phyloP scores from a whole-genome alignment of 1,140 invertebrate genomes.

The Drosophila sp. region DNA sequence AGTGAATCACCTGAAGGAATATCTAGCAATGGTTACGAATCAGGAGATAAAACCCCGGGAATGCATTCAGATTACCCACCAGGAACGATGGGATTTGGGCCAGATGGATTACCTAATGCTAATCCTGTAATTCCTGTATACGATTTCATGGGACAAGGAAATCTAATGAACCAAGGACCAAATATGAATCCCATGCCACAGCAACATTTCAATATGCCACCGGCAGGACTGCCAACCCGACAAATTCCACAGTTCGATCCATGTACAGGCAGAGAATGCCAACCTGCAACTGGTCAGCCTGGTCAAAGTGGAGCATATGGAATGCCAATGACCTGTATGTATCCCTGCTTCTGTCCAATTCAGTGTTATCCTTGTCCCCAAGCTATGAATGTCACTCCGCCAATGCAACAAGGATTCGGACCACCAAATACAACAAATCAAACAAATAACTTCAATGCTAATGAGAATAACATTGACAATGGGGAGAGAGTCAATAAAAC shows the following conservation, averaged over 20 bases:
- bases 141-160: neutral
- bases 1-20: neutral
- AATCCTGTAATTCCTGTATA: neutral
- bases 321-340: neutral
- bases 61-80: too few relatives aligned
- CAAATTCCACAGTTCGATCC: slow-evolving; percentile 47
- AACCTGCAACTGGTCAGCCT: neutral
- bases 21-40: neutral
- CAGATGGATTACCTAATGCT: neutral
- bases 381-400: neutral
- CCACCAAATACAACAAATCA: neutral
- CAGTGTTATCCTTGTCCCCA: slow-evolving; percentile 6
- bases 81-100: neutral
- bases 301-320: neutral
- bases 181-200: too few relatives aligned
- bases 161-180: neutral
- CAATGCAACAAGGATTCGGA: slow-evolving; percentile 3
- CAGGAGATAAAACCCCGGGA: neutral
- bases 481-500: neutral
- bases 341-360: neutral
- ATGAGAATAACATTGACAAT: neutral
- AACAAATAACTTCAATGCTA: neutral
- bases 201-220: neutral
- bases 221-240: slow-evolving; percentile 52
- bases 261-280: slow-evolving; percentile 42